Evolutionary conservation across 2,797 vertebrate species (phyloP), one percentile per base, ranked within the genome.

Genomic region (Pteronotus mesoamericanus): DNA sequence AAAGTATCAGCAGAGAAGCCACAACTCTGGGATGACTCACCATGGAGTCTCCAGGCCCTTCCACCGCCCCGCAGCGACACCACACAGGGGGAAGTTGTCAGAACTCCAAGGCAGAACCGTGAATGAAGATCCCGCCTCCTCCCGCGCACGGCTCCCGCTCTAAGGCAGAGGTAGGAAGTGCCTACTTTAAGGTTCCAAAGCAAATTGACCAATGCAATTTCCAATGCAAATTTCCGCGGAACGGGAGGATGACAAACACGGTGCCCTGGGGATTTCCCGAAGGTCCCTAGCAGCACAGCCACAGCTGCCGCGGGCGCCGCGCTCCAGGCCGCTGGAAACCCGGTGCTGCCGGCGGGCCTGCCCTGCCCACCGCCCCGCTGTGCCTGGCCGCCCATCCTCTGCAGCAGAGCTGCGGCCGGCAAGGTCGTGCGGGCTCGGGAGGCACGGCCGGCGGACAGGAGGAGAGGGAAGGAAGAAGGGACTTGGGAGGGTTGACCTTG

Each of bases 401-500:
- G 64, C 61, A 51, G 42, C 19, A 6, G 46, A 32, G 69, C 53
- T 42, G 97, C 86, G 64, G 64, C 0, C 4, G 32, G 69, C 87
- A 61, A 93, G 57, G 74, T 68, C 74, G 2, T 15, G 83, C 74
- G 93, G 34, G 24, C 64, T 68, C 61, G 29, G 7, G 34, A 85
- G 77, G 10, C 91, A 46, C 42, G n/a, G 79, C 46, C 68, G 1
- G 1, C 34, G 46, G 24, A 83, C 44, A 21, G 9, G n/a, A 39
- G 22, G 64, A 42, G 61, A 88, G 29, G 18, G 32, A 59, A 77
- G 53, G 55, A 84, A 37, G 61, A n/a, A n/a, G 26, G 79, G 66
- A 6, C 2, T n/a, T 32, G 78, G 68, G 48, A 79, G 46, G 14
- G 59, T 1, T 97, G 96, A 97, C 97, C 97, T 97, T 97, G 97